Conservation (phyloP, 2,113 vertebrate genomes). For the Hemiprocne comata region DNA sequence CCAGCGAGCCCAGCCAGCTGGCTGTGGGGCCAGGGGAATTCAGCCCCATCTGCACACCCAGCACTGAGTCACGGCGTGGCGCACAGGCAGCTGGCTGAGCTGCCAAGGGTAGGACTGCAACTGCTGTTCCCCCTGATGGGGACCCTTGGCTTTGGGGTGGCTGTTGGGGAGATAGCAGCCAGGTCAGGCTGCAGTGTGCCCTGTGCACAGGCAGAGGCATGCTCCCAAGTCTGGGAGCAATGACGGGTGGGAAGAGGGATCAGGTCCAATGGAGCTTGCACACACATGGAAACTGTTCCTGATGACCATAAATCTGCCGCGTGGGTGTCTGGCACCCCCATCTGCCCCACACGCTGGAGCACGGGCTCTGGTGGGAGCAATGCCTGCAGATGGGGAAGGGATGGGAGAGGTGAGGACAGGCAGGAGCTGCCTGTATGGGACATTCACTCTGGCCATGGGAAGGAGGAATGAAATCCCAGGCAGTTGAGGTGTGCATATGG, state of each 20-base stretch:
- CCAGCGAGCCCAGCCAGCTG: background rate
- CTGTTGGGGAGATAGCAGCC: fast-evolving
- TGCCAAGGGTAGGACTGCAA: background rate
- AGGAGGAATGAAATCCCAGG: background rate
- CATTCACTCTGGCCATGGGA: fast-evolving
- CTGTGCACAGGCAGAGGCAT: background rate
- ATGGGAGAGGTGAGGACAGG: background rate
- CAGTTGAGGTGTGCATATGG: fast-evolving
- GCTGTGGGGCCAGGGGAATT: background rate
- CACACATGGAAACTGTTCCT: slow-evolving; percentile 7
- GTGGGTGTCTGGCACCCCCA: background rate
- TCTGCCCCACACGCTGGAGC: background rate
- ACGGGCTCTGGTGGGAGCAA: background rate
- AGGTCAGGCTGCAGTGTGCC: fast-evolving
- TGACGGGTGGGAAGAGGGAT: background rate
- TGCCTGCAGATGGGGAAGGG: background rate
- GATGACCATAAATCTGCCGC: background rate
- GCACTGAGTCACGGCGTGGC: background rate
- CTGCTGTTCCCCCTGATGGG: fast-evolving
- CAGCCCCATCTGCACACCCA: background rate
- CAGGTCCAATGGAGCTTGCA: background rate
- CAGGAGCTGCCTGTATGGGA: background rate
- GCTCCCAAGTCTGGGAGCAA: background rate
- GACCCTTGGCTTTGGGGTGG: background rate
- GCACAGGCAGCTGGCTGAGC: background rate